Conservation (phyloP, 2,113 vertebrate genomes). For the Recurvirostra avosetta region DNA sequence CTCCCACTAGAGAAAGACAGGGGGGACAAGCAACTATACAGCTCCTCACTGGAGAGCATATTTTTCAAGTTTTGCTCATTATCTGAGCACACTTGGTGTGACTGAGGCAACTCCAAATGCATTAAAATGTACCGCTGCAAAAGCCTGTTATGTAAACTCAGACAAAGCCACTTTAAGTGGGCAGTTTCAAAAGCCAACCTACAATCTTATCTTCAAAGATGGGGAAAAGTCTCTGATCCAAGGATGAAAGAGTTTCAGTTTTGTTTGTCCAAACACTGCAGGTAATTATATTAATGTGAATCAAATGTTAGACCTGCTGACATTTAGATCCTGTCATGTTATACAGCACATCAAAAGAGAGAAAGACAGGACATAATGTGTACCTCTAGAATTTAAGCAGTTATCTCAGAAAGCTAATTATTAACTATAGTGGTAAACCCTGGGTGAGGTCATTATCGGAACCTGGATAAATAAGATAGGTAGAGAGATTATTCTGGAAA, state of each 20-base stretch:
- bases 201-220: slow-evolving; percentile 22
- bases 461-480: neutral
- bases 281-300: slow-evolving; percentile 12
- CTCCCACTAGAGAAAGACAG: neutral
- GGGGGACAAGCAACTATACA: neutral
- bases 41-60: neutral
- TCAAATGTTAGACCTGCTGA: slow-evolving; percentile 1
- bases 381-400: neutral
- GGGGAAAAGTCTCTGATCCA: slow-evolving; percentile 12
- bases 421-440: neutral
- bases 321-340: neutral
- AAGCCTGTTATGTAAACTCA: neutral
- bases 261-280: slow-evolving; percentile 35
- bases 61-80: neutral
- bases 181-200: neutral
- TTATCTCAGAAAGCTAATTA: neutral
- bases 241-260: slow-evolving; percentile 7
- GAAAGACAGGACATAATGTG: neutral
- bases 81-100: neutral
- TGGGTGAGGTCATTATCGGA: neutral
- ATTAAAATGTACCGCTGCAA: neutral
- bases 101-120: neutral
- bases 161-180: neutral
- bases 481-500: neutral
- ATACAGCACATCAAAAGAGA: neutral